phyloP scores from a whole-genome alignment of 2,113 vertebrate species.

The Pollimyrus isidori region DNA sequence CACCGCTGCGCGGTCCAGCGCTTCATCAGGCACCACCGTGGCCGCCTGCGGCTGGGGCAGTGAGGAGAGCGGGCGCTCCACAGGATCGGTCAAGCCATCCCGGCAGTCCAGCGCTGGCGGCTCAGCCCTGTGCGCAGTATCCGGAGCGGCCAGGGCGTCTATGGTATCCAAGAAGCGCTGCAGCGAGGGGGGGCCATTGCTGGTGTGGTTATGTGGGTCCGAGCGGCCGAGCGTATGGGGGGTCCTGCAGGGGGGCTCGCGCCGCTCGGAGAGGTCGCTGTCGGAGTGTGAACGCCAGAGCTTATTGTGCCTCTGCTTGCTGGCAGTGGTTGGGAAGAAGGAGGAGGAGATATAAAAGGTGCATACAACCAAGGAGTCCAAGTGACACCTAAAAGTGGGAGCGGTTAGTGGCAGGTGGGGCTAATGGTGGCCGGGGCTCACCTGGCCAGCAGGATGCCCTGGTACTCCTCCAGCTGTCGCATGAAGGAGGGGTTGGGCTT shows the following conservation, averaged over 20 bases:
- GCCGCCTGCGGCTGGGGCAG: slow-evolving; percentile 45
- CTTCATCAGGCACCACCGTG: slow-evolving; percentile 47
- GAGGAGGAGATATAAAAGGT: neutral
- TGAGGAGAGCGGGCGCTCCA: slow-evolving; percentile 15
- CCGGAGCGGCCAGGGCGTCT: slow-evolving; percentile 27
- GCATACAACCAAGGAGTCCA: neutral
- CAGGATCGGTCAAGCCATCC: slow-evolving; percentile 22
- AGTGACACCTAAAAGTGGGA: neutral
- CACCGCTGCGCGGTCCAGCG: slow-evolving; percentile 26
- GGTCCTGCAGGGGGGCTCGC: slow-evolving; percentile 56
- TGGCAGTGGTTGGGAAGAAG: slow-evolving; percentile 43
- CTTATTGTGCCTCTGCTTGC: slow-evolving; percentile 96
- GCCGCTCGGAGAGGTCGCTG: slow-evolving; percentile 81
- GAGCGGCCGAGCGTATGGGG: slow-evolving; percentile 40
- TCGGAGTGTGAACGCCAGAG: slow-evolving; percentile 95
- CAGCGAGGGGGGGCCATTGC: slow-evolving; percentile 70
- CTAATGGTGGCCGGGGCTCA: slow-evolving; percentile 33
- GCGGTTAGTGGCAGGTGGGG: neutral
- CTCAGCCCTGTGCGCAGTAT: slow-evolving; percentile 5
- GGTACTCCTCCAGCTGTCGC: slow-evolving; percentile 95
- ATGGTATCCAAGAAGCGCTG: slow-evolving; percentile 72
- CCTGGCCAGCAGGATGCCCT: slow-evolving; percentile 96
- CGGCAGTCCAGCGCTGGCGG: slow-evolving; percentile 24
- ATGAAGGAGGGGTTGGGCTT: slow-evolving; percentile 97
- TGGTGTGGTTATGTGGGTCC: slow-evolving; percentile 70